phyloP scores from a whole-genome alignment of 2,888 invertebrate species.

The Rotaria macrura region DNA sequence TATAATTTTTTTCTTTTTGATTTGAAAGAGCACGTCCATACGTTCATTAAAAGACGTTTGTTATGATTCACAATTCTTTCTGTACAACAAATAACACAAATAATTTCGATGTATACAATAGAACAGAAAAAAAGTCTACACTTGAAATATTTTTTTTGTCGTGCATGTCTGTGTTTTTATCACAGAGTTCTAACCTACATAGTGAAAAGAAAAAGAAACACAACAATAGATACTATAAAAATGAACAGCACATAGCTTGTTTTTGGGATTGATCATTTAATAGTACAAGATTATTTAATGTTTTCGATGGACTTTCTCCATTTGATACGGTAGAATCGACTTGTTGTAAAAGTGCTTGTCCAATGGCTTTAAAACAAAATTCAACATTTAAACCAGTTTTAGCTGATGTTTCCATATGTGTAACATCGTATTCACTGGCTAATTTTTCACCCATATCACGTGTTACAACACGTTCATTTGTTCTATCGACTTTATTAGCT shows the following conservation, averaged over 20 bases:
- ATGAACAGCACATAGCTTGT: neutral
- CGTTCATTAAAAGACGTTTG: neutral
- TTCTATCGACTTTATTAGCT: slow-evolving; percentile 58
- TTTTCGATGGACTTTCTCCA: neutral
- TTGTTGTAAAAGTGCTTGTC: neutral
- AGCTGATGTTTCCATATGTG: slow-evolving; percentile 92
- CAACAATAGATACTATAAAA: neutral
- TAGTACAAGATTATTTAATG: slow-evolving; percentile 1
- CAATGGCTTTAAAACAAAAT: slow-evolving; percentile 79
- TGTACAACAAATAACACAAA: slow-evolving; percentile 4
- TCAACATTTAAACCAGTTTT: slow-evolving; percentile 91
- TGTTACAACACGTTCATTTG: slow-evolving; percentile 65
- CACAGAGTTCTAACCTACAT: neutral
- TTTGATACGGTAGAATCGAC: neutral
- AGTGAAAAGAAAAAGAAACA: neutral
- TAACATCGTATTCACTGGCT: slow-evolving; percentile 76
- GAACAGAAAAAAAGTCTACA: neutral
- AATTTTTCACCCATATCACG: slow-evolving; percentile 78
- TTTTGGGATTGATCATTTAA: slow-evolving; percentile 17
- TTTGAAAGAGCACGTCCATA: neutral
- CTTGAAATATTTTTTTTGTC: neutral
- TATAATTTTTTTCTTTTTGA: too few relatives aligned
- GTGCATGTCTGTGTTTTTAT: neutral
- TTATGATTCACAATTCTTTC: neutral
- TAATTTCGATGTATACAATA: neutral